Conservation (phyloP, 2,888 invertebrate species). For the Venusia cambrica region DNA sequence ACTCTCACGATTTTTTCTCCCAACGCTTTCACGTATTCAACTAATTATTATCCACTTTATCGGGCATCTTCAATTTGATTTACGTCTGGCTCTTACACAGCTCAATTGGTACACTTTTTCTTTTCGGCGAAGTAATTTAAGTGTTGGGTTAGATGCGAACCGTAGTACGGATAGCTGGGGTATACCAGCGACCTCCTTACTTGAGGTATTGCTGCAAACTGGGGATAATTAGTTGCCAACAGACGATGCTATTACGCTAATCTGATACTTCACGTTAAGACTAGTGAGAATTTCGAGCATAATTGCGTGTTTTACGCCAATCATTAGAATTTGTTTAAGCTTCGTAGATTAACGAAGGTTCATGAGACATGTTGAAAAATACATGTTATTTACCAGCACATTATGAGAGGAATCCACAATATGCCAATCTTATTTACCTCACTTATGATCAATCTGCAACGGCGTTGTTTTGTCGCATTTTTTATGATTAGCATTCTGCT, state of each 20-base stretch:
- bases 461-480: too few species aligned
- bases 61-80: conserved; percentile 81
- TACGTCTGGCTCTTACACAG: conserved; percentile 74
- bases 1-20: conserved; percentile 81
- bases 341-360: too few species aligned
- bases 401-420: too few species aligned
- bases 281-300: conserved; percentile 46
- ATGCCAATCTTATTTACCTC: too few species aligned
- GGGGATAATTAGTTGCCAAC: conserved; percentile 36
- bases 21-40: conserved; percentile 79
- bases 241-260: conserved; percentile 36
- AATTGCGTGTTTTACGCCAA: conserved; percentile 37
- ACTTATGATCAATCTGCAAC: too few species aligned
- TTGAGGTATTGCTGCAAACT: conserved; percentile 27
- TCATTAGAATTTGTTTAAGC: too few species aligned
- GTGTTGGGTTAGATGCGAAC: conserved; percentile 44
- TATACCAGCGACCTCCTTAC: conserved; percentile 41
- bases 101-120: conserved; percentile 78
- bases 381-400: too few species aligned
- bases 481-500: too few species aligned
- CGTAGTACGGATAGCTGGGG: conserved; percentile 33
- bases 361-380: too few species aligned
- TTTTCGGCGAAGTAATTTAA: conserved; percentile 67
- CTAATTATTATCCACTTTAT: conserved; percentile 82
- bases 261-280: conserved; percentile 40